Percentiles rank a stretch among this genome's conserved stretches.
phyloP scores from a whole-genome alignment of 2,888 invertebrate genomes.

The Epirrhoe alternata region DNA sequence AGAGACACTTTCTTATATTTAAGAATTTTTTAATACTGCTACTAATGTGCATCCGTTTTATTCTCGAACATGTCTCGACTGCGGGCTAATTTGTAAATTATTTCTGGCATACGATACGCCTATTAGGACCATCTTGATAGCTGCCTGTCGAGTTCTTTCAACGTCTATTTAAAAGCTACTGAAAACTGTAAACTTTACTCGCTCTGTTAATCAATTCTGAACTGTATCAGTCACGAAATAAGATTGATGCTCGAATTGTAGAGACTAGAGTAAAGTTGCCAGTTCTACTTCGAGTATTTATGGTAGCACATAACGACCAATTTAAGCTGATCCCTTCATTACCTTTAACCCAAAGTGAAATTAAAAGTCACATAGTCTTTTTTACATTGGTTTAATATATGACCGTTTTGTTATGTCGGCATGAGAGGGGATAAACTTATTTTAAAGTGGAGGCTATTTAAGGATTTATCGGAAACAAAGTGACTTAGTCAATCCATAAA shows the following conservation, averaged over 20 bases:
- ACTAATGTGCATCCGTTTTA: slow-evolving; percentile 30
- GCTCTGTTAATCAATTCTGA: slow-evolving; percentile 43
- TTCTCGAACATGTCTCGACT: slow-evolving; percentile 48
- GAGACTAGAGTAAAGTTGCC: slow-evolving; percentile 30
- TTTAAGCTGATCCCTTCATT: slow-evolving; percentile 52
- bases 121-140: slow-evolving; percentile 82
- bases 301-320: slow-evolving; percentile 59
- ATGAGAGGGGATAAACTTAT: slow-evolving; percentile 69
- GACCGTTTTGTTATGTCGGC: slow-evolving; percentile 68
- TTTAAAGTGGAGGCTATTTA: slow-evolving; percentile 76
- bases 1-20: not conserved
- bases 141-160: slow-evolving; percentile 83
- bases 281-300: slow-evolving; percentile 67
- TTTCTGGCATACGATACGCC: slow-evolving; percentile 77
- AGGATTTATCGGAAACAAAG: slow-evolving; percentile 71
- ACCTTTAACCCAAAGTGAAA: slow-evolving; percentile 20
- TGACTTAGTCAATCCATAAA: slow-evolving; percentile 70
- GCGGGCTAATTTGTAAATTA: slow-evolving; percentile 80
- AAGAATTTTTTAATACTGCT: not conserved
- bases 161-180: slow-evolving; percentile 82
- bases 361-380: slow-evolving; percentile 44
- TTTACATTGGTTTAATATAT: slow-evolving; percentile 47
- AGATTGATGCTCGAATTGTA: slow-evolving; percentile 29
- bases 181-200: slow-evolving; percentile 40
- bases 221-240: slow-evolving; percentile 50